Evolutionary conservation across 2,113 vertebrate species (phyloP).

Genomic region (Pelobates fuscus): DNA sequence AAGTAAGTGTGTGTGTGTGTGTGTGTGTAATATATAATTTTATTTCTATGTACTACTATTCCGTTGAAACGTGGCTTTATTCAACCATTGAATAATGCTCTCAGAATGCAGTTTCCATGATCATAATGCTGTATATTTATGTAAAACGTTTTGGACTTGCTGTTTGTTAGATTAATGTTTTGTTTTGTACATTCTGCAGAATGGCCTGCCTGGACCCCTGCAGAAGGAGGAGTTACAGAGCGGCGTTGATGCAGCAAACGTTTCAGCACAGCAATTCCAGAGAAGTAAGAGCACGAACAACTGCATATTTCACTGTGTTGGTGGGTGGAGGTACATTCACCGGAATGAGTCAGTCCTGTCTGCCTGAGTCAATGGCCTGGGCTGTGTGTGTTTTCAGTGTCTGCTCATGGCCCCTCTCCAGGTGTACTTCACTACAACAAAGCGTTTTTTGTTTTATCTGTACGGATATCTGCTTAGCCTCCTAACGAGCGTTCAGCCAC

Average conservation of each 20-base stretch:
- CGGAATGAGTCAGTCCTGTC: conserved; percentile 19
- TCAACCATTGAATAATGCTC: too few species aligned
- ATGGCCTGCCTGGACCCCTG: conserved; percentile 72
- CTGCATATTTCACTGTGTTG: background rate
- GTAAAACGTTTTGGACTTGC: background rate
- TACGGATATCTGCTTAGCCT: conserved; percentile 3
- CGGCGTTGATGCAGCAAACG: conserved; percentile 83
- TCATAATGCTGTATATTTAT: background rate
- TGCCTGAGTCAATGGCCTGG: background rate
- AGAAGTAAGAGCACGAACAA: conserved; percentile 72
- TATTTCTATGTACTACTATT: too few species aligned
- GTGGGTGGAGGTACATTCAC: background rate
- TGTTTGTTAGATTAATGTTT: too few species aligned
- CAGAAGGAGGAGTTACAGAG: conserved; percentile 89
- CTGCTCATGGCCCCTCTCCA: conserved; percentile 14
- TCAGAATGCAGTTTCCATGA: too few species aligned
- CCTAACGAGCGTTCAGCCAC: conserved; percentile 13
- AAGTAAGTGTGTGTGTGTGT: too few species aligned
- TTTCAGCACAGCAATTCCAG: conserved; percentile 75
- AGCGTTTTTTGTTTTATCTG: conserved; percentile 13
- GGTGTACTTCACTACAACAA: conserved; percentile 5
- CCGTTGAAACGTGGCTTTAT: too few species aligned
- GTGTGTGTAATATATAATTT: too few species aligned
- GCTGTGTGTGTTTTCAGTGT: conserved; percentile 16
- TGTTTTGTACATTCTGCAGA: conserved; percentile 59